Evolutionary conservation across 2,888 invertebrate species (phyloP), one percentile per base, ranked within the genome.

Genomic region (Chloroclysta siterata): DNA sequence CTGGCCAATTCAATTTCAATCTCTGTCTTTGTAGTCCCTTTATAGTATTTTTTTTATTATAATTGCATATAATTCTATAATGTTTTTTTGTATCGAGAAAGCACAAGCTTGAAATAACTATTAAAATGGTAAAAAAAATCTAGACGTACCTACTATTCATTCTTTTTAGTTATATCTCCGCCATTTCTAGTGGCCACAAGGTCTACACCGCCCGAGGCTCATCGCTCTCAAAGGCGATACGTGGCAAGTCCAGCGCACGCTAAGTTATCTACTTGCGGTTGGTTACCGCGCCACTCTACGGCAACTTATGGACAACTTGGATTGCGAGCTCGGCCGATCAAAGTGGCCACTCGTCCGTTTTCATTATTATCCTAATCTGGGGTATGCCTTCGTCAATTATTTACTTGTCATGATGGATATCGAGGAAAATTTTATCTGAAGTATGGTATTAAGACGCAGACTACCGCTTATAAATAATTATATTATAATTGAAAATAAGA

Each of bases 151-250:
- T n/a, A n/a, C n/a, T n/a, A n/a, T n/a, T n/a, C n/a, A n/a, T n/a
- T n/a, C n/a, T n/a, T n/a, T n/a, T n/a, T n/a, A n/a, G n/a, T n/a
- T 3, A 15, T 48, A 13, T 0, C 6, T 2, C 15, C 1, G 44
- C 13, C 33, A 46, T 7, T 28, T 69, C 72, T 66, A 47, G 13
- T 13, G 11, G 0, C 29, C 15, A n/a, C 0, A 8, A 50, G 6
- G 39, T 82, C 82, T 82, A 70, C 50, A 64, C 46, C 54, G 79
- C 87, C 78, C 58, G 50, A 53, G 81, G 88, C 82, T 57, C 79
- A 80, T 75, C 77, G 48, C 76, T 70, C 77, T 82, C 87, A 85
- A 85, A 85, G 87, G 81, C 74, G 79, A 86, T 87, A 86, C 80
- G 80, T 80, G 79, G 78, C 79, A 77, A 72, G 76, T 72, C 63